Evolutionary conservation across 2,113 vertebrate genomes (phyloP).

Genomic region (Hemichromis elongatus): DNA sequence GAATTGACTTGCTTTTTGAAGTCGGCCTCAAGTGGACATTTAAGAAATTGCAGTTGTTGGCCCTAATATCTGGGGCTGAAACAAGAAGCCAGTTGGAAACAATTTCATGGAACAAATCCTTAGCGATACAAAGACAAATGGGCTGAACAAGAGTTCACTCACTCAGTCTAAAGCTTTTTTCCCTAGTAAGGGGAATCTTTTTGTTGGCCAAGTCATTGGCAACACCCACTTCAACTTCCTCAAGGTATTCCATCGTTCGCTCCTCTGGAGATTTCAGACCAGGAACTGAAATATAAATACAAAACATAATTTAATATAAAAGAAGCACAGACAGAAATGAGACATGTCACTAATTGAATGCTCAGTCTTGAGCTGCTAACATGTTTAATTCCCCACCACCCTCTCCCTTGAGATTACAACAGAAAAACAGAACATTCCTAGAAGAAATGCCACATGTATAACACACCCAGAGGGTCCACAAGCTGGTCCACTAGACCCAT

Average conservation of each 20-base stretch:
- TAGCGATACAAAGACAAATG: neutral
- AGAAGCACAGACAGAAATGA: neutral
- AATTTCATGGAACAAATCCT: neutral
- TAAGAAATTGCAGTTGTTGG: neutral
- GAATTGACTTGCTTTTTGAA: neutral
- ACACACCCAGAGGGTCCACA: constrained; percentile 84
- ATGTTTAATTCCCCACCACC: neutral
- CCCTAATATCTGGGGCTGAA: neutral
- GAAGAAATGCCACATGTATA: neutral
- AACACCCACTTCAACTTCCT: constrained; percentile 77
- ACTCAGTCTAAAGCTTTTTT: constrained; percentile 28
- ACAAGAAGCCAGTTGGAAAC: neutral
- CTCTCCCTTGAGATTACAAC: neutral
- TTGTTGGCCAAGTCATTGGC: constrained; percentile 79
- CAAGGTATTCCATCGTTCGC: constrained; percentile 80
- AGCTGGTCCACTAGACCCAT: constrained; percentile 85
- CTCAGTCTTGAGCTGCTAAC: neutral
- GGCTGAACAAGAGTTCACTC: neutral
- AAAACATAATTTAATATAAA: neutral
- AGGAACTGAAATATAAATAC: constrained; percentile 66
- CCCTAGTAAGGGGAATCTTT: constrained; percentile 72
- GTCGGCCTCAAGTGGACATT: neutral
- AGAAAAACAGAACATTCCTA: neutral
- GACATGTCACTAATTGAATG: neutral
- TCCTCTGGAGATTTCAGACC: constrained; percentile 79